Conservation (phyloP, 2,888 invertebrate genomes). For the Trissolcus japonicus region DNA sequence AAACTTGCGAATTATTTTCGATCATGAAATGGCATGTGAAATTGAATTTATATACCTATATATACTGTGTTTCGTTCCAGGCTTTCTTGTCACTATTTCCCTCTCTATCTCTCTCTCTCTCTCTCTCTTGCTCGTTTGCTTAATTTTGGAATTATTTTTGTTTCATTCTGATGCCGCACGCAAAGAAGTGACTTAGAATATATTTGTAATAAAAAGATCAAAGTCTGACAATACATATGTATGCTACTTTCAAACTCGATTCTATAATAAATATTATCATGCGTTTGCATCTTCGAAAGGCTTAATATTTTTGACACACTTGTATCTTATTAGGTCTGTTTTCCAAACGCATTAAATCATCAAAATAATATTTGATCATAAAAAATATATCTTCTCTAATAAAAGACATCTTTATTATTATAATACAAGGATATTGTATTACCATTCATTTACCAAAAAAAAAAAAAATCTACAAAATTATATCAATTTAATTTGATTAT, state of each 20-base stretch:
- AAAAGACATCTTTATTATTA: too few species aligned
- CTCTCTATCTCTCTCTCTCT: slow-evolving; percentile 5
- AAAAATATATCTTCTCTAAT: too few species aligned
- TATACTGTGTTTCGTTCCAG: slow-evolving; percentile 16
- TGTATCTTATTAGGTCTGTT: background rate
- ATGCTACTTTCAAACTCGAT: too few species aligned
- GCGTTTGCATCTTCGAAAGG: background rate
- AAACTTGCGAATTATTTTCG: slow-evolving; percentile 37
- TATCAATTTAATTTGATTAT: too few species aligned
- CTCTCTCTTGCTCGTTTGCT: background rate
- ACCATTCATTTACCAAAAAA: too few species aligned
- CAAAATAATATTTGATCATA: too few species aligned
- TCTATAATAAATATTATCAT: too few species aligned
- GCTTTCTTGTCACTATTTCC: slow-evolving; percentile 5
- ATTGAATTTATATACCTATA: slow-evolving; percentile 33
- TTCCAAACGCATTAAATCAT: too few species aligned
- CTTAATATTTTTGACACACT: slow-evolving; percentile 13
- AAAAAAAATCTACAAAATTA: too few species aligned
- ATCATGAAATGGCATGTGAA: slow-evolving; percentile 36
- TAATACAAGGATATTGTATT: too few species aligned
- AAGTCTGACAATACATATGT: too few species aligned
- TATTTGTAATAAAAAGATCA: background rate
- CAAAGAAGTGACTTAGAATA: too few species aligned
- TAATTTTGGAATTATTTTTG: slow-evolving; percentile 15
- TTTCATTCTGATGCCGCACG: background rate